Evolutionary conservation across 2,888 invertebrate genomes (phyloP).

Genomic region (Luffia ferchaultella): DNA sequence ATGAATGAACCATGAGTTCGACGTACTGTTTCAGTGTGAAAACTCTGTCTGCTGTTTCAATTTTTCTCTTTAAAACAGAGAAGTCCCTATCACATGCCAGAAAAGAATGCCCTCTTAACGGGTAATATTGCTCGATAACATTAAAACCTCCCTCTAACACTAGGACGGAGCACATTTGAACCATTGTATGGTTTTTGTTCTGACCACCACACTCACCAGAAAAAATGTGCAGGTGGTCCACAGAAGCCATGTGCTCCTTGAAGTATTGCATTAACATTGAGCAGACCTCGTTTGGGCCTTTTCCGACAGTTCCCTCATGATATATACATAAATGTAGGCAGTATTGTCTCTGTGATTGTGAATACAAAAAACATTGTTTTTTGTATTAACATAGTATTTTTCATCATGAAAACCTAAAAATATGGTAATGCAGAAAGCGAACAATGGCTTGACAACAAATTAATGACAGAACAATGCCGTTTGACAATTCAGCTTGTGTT

Average conservation of each 20-base stretch:
- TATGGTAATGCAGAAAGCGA: too few species aligned
- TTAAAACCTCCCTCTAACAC: not conserved
- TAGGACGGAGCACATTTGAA: not conserved
- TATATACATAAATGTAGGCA: too few species aligned
- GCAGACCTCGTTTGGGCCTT: not conserved
- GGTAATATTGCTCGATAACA: not conserved
- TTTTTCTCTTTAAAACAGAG: not conserved
- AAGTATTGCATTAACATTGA: not conserved
- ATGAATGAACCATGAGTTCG: not conserved
- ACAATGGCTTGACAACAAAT: too few species aligned
- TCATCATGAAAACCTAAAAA: too few species aligned
- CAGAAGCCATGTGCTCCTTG: not conserved
- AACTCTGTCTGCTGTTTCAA: not conserved
- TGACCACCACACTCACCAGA: not conserved
- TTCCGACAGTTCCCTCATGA: too few species aligned
- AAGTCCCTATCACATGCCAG: not conserved
- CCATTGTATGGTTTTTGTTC: not conserved
- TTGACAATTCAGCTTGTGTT: too few species aligned
- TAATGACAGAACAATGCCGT: too few species aligned
- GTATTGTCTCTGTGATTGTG: too few species aligned
- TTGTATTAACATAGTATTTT: too few species aligned
- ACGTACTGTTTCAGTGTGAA: not conserved
- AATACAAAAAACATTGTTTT: too few species aligned
- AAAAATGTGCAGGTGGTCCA: not conserved
- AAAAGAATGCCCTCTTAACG: not conserved